Conservation (phyloP, 2,113 vertebrate species). For the Budorcas taxicolor region DNA sequence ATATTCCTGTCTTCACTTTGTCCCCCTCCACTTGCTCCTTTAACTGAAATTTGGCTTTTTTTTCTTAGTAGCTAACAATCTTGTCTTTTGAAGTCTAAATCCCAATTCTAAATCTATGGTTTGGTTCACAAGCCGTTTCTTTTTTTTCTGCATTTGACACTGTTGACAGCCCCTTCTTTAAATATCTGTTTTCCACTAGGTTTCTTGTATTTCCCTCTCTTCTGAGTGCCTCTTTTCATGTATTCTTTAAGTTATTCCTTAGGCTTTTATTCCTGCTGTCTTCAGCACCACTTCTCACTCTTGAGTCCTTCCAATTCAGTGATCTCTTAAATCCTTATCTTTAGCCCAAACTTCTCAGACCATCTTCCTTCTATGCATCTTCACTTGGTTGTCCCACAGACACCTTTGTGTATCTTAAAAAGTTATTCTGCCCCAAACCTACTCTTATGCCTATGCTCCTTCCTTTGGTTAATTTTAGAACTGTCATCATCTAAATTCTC, state of each 20-base stretch:
- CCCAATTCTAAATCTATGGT: background rate
- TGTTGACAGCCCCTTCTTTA: background rate
- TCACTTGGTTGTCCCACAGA: background rate
- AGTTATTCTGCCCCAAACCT: background rate
- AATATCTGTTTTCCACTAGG: background rate
- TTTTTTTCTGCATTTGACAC: background rate
- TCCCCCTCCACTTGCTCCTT: background rate
- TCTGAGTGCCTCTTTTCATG: background rate
- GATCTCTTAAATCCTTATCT: background rate
- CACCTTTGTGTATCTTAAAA: background rate
- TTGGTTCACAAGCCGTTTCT: background rate
- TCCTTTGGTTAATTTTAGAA: constrained; percentile 43
- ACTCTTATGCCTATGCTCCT: background rate
- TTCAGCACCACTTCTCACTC: background rate
- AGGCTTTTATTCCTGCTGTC: background rate
- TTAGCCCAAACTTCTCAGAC: background rate
- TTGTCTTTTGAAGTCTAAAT: background rate
- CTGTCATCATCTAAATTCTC: background rate
- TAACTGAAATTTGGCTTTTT: constrained; percentile 18
- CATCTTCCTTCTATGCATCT: background rate
- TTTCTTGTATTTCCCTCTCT: background rate
- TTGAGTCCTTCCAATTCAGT: background rate
- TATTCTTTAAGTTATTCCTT: background rate
- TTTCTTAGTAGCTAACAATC: background rate
- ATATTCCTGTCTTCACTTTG: background rate